Percentiles rank a stretch among this genome's conserved stretches.
Evolutionary conservation across 2,888 invertebrate species (phyloP).

Genomic region (Celastrina argiolus): DNA sequence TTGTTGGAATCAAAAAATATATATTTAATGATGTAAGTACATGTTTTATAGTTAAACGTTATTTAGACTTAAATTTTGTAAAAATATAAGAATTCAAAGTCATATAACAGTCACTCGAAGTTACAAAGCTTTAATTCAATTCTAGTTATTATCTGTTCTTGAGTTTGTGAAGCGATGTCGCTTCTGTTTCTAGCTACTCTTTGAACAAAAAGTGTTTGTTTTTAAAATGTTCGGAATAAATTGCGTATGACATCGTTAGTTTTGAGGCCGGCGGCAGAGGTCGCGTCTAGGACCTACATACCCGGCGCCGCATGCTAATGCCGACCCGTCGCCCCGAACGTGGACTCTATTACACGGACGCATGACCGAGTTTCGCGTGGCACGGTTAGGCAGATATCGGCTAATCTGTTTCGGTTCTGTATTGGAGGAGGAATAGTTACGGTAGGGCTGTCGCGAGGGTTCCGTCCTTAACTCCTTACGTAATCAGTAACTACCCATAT

Average conservation of each 20-base stretch:
- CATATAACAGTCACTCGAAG: too few relatives aligned
- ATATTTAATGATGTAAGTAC: too few relatives aligned
- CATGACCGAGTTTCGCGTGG: constrained; percentile 62
- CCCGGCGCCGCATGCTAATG: constrained; percentile 45
- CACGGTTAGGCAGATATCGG: constrained; percentile 52
- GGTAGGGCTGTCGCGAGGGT: neutral
- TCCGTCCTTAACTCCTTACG: neutral
- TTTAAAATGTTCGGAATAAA: constrained; percentile 13
- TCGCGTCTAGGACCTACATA: constrained; percentile 50
- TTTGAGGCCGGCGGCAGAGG: constrained; percentile 41
- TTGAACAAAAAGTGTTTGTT: constrained; percentile 8
- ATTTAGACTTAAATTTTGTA: too few relatives aligned
- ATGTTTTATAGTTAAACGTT: too few relatives aligned
- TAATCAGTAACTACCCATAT: neutral
- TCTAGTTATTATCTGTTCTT: too few relatives aligned
- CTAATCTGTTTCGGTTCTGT: constrained; percentile 13
- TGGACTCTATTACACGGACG: constrained; percentile 64
- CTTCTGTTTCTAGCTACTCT: neutral
- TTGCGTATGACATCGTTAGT: constrained; percentile 37
- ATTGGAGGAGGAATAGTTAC: constrained; percentile 3
- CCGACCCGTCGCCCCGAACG: constrained; percentile 66
- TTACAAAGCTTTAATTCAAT: too few relatives aligned
- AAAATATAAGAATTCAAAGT: too few relatives aligned
- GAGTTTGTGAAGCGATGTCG: neutral
- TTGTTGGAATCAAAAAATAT: too few relatives aligned